A percentile compares a stretch with the other conserved stretches of the same genome.
These are phyloP conservation scores for Asbolus verrucosus DNA, from an alignment of 1,140 invertebrate genomes.

Conservation along the genomic window DNA sequence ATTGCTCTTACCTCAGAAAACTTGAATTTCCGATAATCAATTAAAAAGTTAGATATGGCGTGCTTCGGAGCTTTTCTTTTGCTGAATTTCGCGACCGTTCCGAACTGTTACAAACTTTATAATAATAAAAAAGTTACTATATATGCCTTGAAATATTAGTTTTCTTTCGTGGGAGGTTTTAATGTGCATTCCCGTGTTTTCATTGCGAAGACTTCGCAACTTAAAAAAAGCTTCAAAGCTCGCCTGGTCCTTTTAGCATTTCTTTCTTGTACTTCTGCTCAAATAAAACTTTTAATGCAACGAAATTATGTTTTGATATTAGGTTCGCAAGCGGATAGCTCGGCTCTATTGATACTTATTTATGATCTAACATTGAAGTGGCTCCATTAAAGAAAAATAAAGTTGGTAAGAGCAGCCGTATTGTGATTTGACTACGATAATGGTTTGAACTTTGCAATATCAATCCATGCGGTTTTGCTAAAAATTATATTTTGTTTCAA, in stretches of 20 bases:
- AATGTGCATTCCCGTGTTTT: slow-evolving; percentile 44
- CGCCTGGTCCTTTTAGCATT: slow-evolving; percentile 29
- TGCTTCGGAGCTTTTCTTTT: neutral
- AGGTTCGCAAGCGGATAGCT: too few species aligned
- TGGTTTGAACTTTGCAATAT: too few species aligned
- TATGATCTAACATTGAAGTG: too few species aligned
- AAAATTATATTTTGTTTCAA: too few species aligned
- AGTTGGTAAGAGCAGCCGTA: too few species aligned
- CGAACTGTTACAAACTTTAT: slow-evolving; percentile 20
- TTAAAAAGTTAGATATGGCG: slow-evolving; percentile 34
- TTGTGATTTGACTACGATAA: too few species aligned
- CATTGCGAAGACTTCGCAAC: slow-evolving; percentile 29
- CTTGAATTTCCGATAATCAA: slow-evolving; percentile 33
- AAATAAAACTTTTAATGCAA: slow-evolving; percentile 34
- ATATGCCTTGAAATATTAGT: slow-evolving; percentile 41
- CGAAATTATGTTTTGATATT: slow-evolving; percentile 43
- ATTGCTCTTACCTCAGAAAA: neutral
- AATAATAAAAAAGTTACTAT: slow-evolving; percentile 45
- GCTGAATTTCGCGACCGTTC: slow-evolving; percentile 3
- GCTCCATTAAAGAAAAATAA: too few species aligned
- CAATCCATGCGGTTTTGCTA: too few species aligned
- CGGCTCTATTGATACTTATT: too few species aligned
- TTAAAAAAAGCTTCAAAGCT: slow-evolving; percentile 10
- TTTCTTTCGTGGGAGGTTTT: slow-evolving; percentile 44
- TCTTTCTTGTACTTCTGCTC: slow-evolving; percentile 29